Evolutionary conservation across 30 jellyfish, hydroid and myxozoan genomes (phyloP), one percentile per base, ranked within the genome.

Genomic region (Hydra vulgaris): DNA sequence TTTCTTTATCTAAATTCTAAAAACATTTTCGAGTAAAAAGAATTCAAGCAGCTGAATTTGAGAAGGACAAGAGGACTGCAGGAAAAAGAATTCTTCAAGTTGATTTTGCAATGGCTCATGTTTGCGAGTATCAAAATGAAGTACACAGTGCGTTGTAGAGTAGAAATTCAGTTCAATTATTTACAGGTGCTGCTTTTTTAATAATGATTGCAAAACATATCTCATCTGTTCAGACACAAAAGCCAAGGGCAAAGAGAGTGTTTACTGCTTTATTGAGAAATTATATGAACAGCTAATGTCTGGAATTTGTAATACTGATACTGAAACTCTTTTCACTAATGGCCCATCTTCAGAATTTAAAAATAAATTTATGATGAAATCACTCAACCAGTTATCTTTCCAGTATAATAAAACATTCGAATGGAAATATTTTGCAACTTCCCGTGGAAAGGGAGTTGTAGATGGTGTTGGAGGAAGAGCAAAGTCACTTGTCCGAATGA

Each of bases 281-380:
- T 40, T 40, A 40, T 40, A 40, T 40, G 61, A 12, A 40, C 5
- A 3, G 12, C 61, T 40, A 5, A 40, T n/a, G n/a, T 40, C 61
- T 40, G 61, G 12, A 40, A 40, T 3, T 12, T 40, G 61, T 40
- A 40, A 40, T 40, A 12, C 61, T 40, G 61, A 40, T 40, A 40
- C 75, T n/a, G 75, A 68, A 68, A 68, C 27, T 21, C 70, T 81
- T 74, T 71, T 90, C 92, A 71, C 76, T 53, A 71, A 86, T 81
- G 94, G 94, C 26, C 92, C 92, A 4, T 66, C 84, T 21, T 71
- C 92, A 71, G 88, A 80, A 74, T 73, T 86, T 74, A 81, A 86
- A 70, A 70, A 56, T 86, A 68, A 0, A 69, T 70, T 74, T 79
- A 79, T 68, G 75, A n/a, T 20, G 27, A 20, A 68, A 68, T 76